Evolutionary conservation across 2,797 vertebrate species (phyloP).

Genomic region (Gymnocypris eckloni): DNA sequence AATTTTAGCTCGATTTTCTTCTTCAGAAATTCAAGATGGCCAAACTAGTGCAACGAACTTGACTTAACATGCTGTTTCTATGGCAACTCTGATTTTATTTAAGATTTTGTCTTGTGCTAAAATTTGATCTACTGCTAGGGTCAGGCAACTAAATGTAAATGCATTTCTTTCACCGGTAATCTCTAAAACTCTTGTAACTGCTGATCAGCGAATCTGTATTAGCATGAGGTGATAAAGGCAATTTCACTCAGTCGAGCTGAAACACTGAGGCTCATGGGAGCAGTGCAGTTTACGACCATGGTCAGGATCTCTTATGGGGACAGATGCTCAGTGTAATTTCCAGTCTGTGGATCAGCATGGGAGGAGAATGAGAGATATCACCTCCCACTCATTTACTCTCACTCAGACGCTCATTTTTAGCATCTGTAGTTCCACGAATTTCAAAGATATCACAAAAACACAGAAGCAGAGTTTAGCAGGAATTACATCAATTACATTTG

Average conservation of each 20-base stretch:
- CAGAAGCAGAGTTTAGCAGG: not conserved
- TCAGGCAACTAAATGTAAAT: not conserved
- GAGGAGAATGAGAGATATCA: conserved; percentile 21
- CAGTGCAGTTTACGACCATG: conserved; percentile 27
- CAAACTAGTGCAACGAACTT: not conserved
- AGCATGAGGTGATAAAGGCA: not conserved
- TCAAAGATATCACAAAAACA: not conserved
- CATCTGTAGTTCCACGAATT: not conserved
- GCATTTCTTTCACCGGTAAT: not conserved
- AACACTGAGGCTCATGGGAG: conserved; percentile 24
- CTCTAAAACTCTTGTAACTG: conserved; percentile 8
- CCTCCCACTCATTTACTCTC: conserved; percentile 21
- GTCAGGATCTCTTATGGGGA: conserved; percentile 38
- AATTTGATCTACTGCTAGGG: not conserved
- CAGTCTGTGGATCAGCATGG: conserved; percentile 73
- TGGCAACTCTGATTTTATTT: not conserved
- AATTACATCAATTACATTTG: not conserved
- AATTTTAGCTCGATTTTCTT: not conserved
- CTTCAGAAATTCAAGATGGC: not conserved
- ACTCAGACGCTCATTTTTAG: not conserved
- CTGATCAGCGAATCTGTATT: not conserved
- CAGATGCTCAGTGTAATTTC: conserved; percentile 73
- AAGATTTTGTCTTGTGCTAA: not conserved
- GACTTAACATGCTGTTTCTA: not conserved
- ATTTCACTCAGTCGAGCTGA: conserved; percentile 25